Percentiles rank a stretch among this genome's conserved stretches.
These are phyloP conservation scores for Aphelinus certus DNA, from an alignment of 1,140 invertebrate species.

Conservation along the genomic window DNA sequence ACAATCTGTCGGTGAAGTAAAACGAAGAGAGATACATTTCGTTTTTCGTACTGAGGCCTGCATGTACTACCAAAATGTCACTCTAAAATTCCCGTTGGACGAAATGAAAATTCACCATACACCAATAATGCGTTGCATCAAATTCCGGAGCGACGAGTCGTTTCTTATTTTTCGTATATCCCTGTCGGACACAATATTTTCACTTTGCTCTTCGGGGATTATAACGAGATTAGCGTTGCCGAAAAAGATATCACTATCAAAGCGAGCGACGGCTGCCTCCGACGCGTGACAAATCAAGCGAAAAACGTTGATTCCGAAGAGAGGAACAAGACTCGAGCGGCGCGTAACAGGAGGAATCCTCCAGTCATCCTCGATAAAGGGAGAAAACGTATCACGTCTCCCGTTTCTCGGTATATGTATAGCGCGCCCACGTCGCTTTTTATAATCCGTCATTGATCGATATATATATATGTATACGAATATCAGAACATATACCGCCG, in stretches of 20 bases:
- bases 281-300: neutral
- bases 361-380: constrained; percentile 15
- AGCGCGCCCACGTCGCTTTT: too few relatives aligned
- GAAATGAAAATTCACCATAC: too few relatives aligned
- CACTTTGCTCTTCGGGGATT: neutral
- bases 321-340: neutral
- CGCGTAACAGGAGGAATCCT: neutral
- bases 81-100: too few relatives aligned
- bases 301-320: neutral
- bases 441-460: too few relatives aligned
- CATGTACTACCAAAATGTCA: neutral
- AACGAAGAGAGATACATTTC: too few relatives aligned
- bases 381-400: constrained; percentile 20
- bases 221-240: constrained; percentile 21
- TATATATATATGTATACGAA: too few relatives aligned
- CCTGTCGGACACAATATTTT: constrained; percentile 2
- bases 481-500: too few relatives aligned
- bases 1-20: too few relatives aligned
- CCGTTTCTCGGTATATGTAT: constrained; percentile 16
- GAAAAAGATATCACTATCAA: constrained; percentile 34
- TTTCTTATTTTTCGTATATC: constrained; percentile 8
- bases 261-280: neutral
- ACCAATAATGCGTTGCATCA: too few relatives aligned
- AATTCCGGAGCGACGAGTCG: neutral
- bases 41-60: too few relatives aligned